Conservation (phyloP, 2,113 vertebrate genomes). For the Colistium nudipinnis region DNA sequence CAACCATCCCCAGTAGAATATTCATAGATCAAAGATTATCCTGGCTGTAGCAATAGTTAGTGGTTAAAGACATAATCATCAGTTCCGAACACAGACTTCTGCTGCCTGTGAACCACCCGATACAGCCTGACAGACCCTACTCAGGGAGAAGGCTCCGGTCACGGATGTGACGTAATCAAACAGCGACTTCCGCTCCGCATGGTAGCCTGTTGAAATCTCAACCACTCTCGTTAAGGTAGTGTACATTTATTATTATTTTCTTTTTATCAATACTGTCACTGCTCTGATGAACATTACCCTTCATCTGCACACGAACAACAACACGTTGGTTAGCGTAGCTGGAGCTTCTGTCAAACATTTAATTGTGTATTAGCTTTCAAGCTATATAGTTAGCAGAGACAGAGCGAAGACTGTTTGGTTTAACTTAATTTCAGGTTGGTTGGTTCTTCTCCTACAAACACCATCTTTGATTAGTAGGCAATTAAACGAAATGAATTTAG, state of each 20-base stretch:
- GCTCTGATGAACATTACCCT: accelerated
- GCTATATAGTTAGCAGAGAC: slow-evolving; percentile 34
- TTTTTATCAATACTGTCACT: not conserved
- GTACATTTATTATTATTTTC: not conserved
- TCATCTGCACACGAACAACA: not conserved
- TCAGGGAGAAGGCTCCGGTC: accelerated
- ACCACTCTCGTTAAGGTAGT: slow-evolving; percentile 22
- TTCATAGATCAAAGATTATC: no score
- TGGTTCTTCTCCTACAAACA: not conserved
- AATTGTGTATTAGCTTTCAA: not conserved
- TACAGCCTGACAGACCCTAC: not conserved
- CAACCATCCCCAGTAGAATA: no score
- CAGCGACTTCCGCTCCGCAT: slow-evolving; percentile 49
- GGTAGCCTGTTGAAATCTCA: slow-evolving; percentile 29
- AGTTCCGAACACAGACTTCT: no score
- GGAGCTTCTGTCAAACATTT: not conserved
- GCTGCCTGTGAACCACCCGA: not conserved
- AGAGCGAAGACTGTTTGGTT: not conserved
- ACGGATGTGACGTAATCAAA: slow-evolving; percentile 37
- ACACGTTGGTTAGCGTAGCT: not conserved
- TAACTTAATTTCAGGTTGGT: not conserved
- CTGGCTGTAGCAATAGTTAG: no score
- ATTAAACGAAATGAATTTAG: no score
- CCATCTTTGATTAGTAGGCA: no score
- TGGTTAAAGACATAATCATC: no score